Base-by-base conservation (phyloP, 2,797 vertebrate genomes). In the Sebastes taczanowskii region DNA sequence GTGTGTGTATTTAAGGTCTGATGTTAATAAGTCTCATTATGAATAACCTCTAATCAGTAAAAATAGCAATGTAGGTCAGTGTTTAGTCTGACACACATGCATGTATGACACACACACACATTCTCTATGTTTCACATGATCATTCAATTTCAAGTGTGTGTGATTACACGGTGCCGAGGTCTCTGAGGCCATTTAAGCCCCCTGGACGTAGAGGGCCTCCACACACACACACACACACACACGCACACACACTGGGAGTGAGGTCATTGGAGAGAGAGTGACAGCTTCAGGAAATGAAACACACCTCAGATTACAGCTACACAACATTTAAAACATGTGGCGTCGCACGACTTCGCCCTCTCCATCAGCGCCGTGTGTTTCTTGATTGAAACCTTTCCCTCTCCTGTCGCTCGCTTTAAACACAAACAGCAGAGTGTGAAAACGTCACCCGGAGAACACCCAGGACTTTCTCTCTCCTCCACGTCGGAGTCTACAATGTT, bases 261-360 rank as follows among this genome's bases (percentile, higher is more conserved):
- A 94, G 90, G 81, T 94, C 92, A 94, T 76, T 25, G 69, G 38
- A 61, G 68, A 82, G 32, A 76, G 90, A 93, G 82, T 92, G 91
- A 93, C 88, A 91, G 88, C 83, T 89, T 32, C 92, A 93, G 92
- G 91, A 92, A 92, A 92, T 93, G 91, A 93, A 93, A 92, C 90
- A 90, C 92, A 94, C 92, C 92, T 94, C 90, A 72, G 82, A 90
- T 94, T 94, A 89, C 91, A 84, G 82, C 89, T 74, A 80, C 91
- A 91, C 88, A 90, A 90, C 91, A 86, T 89, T 87, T 89, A 78
- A 88, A 91, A 80, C 90, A 89, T 89, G 90, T 83, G 87, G 85
- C 81, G 71, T 58, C 1, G 63, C 68, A 25, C 3, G 61, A 25
- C 69, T 64, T 42, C 11, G 20, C 75, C 20, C 68, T 38, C 83